These are phyloP conservation scores for Macroramphosus scolopax DNA, from an alignment of 2,797 vertebrate genomes.

Conservation along the genomic window DNA sequence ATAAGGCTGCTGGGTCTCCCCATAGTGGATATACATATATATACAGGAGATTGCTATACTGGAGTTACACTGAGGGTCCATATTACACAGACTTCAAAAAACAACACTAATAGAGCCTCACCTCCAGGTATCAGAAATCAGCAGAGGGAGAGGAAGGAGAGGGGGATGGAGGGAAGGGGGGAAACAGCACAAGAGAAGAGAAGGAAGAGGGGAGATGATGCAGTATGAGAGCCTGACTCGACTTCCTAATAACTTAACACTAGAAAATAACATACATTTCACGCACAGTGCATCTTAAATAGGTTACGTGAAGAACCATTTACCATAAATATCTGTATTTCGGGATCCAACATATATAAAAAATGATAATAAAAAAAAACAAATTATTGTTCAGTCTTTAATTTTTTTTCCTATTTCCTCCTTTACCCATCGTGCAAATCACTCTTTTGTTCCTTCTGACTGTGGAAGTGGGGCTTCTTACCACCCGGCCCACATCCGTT, in stretches of 20 bases:
- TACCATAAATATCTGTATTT: constrained; percentile 84
- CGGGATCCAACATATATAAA: constrained; percentile 81
- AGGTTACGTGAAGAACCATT: constrained; percentile 81
- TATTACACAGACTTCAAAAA: constrained; percentile 83
- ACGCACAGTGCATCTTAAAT: constrained; percentile 85
- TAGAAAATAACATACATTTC: constrained; percentile 80
- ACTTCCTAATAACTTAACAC: constrained; percentile 82
- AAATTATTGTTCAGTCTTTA: constrained; percentile 68
- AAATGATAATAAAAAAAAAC: constrained; percentile 54
- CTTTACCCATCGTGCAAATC: constrained; percentile 59
- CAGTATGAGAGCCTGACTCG: constrained; percentile 67
- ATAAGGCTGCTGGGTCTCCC: constrained; percentile 82
- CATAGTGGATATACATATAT: constrained; percentile 81
- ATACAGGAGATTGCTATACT: constrained; percentile 81
- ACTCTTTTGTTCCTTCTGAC: constrained; percentile 55
- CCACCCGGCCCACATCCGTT: constrained; percentile 30
- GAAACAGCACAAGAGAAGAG: constrained; percentile 68
- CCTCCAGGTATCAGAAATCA: constrained; percentile 74
- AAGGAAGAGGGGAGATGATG: constrained; percentile 63
- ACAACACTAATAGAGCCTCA: constrained; percentile 80
- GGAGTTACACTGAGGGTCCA: constrained; percentile 81
- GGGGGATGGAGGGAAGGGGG: constrained; percentile 15
- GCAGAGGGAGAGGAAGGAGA: constrained; percentile 54
- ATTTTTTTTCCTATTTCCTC: constrained; percentile 55
- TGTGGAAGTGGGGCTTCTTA: constrained; percentile 32